Evolutionary conservation across 2,888 invertebrate genomes (phyloP), one percentile per base, ranked within the genome.

Genomic region (Drosophila neotestacea): DNA sequence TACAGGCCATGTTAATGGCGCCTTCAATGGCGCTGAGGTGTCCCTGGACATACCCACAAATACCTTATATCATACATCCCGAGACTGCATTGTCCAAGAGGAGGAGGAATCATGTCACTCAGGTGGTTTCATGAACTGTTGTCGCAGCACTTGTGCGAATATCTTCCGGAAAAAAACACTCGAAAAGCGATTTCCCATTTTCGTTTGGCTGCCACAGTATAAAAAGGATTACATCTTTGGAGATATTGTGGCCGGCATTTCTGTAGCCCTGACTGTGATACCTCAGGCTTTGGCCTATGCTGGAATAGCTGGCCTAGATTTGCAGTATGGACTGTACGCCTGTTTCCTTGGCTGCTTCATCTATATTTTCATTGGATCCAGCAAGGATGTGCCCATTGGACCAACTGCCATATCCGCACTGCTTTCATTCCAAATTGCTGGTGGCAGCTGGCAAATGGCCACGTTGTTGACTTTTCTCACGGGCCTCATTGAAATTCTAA

Each of bases 361-460:
- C 77, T 98, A 98, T 93, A 96, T 97, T 81, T 93, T 98, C 77
- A 94, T 98, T 79, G 98, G 98, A 28, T 97, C 97, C 63, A 97
- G 97, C 91, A 97, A 97, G 92, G 98, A 98, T 92, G 96, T 98
- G 77, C 98, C 98, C 1, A 95, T 98, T 84, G 98, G 98, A 6
- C 98, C 98, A 4, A 98, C 98, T 2, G 98, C 98, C 78, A 97
- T 98, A 79, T 96, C 97, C 70, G 97, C 98, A 0, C 93, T 98
- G 68, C 94, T 98, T 78, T 97, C 97, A 3, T 96, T 94, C 91
- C 96, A 97, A 93, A 95, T 96, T 16, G 95, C 96, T 0, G 94
- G 94, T 50, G 95, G 95, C 47, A 90, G 90, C 11, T 92, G 92
- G 92, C 95, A 97, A 90, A 79, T 90, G 63, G 97, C 97, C 1